Percentiles rank a stretch among this genome's conserved stretches.
Evolutionary conservation across 2,113 vertebrate genomes (phyloP).

Genomic region (Scortum barcoo): DNA sequence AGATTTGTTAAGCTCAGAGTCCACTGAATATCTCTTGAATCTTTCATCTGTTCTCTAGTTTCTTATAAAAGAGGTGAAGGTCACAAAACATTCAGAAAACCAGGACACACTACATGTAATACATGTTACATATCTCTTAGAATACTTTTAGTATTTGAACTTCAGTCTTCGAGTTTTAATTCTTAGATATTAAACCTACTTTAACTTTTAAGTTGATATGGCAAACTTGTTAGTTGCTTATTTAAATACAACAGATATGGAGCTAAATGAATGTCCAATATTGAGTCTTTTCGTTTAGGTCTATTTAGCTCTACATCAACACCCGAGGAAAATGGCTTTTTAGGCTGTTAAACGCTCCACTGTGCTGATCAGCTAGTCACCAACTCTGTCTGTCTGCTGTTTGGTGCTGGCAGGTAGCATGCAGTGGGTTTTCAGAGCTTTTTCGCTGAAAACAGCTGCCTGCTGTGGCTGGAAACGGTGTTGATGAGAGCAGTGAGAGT

Average conservation of each 20-base stretch:
- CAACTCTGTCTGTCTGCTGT: background rate
- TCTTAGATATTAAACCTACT: too few species aligned
- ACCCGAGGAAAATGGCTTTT: background rate
- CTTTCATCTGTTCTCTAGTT: background rate
- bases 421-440: background rate
- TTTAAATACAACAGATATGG: too few species aligned
- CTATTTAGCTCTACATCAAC: background rate
- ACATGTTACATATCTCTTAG: background rate
- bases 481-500: constrained; percentile 3
- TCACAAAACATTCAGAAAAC: background rate
- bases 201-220: too few species aligned
- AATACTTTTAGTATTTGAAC: background rate
- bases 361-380: background rate
- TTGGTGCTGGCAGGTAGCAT: background rate
- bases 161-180: too few species aligned
- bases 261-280: background rate
- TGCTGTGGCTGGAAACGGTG: background rate
- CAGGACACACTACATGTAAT: background rate
- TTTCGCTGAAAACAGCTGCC: too few species aligned
- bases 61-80: background rate
- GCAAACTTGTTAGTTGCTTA: too few species aligned
- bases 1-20: background rate
- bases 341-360: background rate
- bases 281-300: background rate
- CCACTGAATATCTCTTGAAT: background rate